phyloP scores from a whole-genome alignment of 2,888 invertebrate genomes.

The Lepidochitona cinerea region DNA sequence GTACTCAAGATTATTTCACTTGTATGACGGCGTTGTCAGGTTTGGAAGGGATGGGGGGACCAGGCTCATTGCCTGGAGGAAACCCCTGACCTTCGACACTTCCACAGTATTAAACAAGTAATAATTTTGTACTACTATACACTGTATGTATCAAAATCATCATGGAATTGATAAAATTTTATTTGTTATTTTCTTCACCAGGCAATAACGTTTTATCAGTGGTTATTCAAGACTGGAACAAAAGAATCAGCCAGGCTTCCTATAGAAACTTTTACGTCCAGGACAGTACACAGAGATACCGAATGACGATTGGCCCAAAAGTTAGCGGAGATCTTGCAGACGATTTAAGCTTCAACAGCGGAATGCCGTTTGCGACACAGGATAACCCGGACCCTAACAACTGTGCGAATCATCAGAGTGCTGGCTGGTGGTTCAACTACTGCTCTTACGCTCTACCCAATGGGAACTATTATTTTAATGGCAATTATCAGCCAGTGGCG shows the following conservation, averaged over 20 bases:
- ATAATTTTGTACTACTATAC: background rate
- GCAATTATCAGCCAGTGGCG: constrained; percentile 43
- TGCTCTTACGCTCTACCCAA: constrained; percentile 51
- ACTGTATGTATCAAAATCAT: background rate
- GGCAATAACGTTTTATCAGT: constrained; percentile 48
- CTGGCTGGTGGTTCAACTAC: constrained; percentile 63
- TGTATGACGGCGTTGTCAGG: too few relatives aligned
- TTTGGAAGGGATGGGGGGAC: too few relatives aligned
- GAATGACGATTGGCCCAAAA: constrained; percentile 35
- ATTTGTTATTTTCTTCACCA: too few relatives aligned
- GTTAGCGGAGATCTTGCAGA: constrained; percentile 37
- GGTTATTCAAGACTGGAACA: constrained; percentile 51
- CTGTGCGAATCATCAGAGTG: constrained; percentile 51
- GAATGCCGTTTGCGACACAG: constrained; percentile 44
- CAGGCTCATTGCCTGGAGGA: too few relatives aligned
- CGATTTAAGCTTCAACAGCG: constrained; percentile 49
- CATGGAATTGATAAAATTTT: too few relatives aligned
- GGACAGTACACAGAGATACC: constrained; percentile 23
- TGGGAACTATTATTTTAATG: constrained; percentile 52
- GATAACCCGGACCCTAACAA: constrained; percentile 43
- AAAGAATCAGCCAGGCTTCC: constrained; percentile 21
- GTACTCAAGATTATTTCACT: background rate
- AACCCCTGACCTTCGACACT: background rate
- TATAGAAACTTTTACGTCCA: constrained; percentile 43
- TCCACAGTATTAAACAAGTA: background rate